phyloP scores from a whole-genome alignment of 1,140 invertebrate genomes.

The Trichoplusia ni region DNA sequence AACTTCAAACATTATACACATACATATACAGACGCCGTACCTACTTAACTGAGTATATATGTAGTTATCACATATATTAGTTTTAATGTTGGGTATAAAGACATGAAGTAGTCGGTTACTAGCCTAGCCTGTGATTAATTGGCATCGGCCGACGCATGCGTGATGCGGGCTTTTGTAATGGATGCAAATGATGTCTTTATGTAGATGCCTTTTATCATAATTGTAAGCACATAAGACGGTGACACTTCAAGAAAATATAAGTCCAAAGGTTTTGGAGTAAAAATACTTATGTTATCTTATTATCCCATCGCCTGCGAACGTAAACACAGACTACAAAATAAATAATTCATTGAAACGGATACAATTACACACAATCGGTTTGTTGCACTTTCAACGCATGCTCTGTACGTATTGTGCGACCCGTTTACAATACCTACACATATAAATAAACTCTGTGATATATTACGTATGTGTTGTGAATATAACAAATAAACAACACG shows the following conservation, averaged over 20 bases:
- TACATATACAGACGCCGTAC: neutral
- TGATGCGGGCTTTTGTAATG: constrained; percentile 29
- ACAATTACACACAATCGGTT: constrained; percentile 15
- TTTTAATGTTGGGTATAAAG: no score
- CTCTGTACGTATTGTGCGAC: neutral
- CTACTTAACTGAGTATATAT: no score
- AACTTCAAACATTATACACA: neutral
- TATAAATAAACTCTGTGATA: neutral
- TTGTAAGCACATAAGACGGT: neutral
- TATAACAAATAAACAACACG: no score
- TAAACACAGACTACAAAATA: neutral
- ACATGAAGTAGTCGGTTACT: no score
- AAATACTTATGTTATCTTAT: neutral
- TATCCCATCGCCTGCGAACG: neutral
- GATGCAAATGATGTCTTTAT: neutral
- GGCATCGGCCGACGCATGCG: constrained; percentile 34
- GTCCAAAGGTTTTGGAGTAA: neutral
- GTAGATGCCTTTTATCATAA: neutral
- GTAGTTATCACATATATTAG: constrained; percentile 1
- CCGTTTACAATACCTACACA: neutral
- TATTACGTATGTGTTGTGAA: no score
- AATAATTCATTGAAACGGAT: constrained; percentile 14
- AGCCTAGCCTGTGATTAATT: constrained; percentile 30
- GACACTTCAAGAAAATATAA: neutral
- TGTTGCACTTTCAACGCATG: constrained; percentile 14